Percentiles rank a stretch among this genome's conserved stretches.
Evolutionary conservation across 2,113 vertebrate genomes (phyloP).

Genomic region (Neolamprologus sp.): DNA sequence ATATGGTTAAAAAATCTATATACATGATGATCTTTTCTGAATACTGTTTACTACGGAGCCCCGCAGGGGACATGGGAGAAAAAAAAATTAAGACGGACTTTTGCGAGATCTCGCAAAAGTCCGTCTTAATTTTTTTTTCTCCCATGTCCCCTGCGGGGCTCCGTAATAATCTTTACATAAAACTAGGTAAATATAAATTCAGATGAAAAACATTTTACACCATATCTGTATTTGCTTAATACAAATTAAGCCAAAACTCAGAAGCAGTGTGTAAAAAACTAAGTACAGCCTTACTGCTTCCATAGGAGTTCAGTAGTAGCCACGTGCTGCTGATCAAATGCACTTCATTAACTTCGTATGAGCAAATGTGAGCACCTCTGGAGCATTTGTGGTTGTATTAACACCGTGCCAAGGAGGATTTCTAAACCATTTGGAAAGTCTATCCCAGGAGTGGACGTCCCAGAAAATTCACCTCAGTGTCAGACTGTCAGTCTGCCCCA

Average conservation of each 20-base stretch:
- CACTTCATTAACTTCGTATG: fast-evolving
- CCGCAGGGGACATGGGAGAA: no score
- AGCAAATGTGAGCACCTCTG: background rate
- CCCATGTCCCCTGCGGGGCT: no score
- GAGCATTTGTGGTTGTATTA: fast-evolving
- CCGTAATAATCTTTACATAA: no score
- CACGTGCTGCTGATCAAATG: background rate
- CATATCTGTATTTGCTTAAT: fast-evolving
- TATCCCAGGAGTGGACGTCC: background rate
- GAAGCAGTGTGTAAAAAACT: background rate
- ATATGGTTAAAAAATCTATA: no score
- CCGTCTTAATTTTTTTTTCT: no score
- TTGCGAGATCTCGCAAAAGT: no score
- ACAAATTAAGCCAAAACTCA: background rate
- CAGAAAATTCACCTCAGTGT: background rate
- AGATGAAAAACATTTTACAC: background rate
- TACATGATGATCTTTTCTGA: no score
- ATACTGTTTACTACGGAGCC: no score
- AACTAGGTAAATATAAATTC: no score
- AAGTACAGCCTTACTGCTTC: fast-evolving
- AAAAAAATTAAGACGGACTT: no score
- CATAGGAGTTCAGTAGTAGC: background rate
- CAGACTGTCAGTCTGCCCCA: background rate
- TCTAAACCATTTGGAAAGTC: background rate
- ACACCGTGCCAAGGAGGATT: background rate